Percentiles rank a stretch among this genome's conserved stretches.
Conservation (phyloP, 2,888 invertebrate genomes). For the Phortica magna region DNA sequence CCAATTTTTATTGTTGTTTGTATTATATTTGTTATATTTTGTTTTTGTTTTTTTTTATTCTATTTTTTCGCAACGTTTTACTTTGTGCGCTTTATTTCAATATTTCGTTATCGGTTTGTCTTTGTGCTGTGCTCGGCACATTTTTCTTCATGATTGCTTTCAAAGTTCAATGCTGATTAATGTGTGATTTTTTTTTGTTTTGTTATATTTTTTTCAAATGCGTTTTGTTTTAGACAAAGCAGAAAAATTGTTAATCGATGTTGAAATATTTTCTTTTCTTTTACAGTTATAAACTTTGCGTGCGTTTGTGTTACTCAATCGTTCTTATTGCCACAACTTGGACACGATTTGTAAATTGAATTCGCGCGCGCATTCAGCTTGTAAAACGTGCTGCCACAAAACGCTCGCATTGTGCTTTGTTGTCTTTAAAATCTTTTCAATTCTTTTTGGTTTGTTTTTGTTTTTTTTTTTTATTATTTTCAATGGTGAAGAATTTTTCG, state of each 20-base stretch:
- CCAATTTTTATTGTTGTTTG: not conserved
- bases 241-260: not conserved
- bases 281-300: too few species aligned
- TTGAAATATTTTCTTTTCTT: too few species aligned
- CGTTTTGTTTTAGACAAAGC: not conserved
- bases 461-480: not conserved
- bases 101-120: not conserved
- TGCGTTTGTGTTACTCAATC: not conserved
- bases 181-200: not conserved
- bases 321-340: not conserved
- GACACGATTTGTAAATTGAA: not conserved
- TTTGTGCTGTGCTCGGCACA: not conserved
- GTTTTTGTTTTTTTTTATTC: not conserved
- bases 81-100: not conserved
- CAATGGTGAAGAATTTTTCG: not conserved
- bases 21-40: not conserved
- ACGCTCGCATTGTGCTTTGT: not conserved
- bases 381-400: not conserved
- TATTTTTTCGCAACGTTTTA: not conserved
- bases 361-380: not conserved
- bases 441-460: not conserved
- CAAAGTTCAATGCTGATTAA: conserved; percentile 2
- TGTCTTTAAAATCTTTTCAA: not conserved
- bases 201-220: not conserved
- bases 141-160: not conserved